Percentiles rank a stretch among this genome's conserved stretches.
Conservation (phyloP, 2,888 invertebrate genomes). For the Spodoptera exigua region DNA sequence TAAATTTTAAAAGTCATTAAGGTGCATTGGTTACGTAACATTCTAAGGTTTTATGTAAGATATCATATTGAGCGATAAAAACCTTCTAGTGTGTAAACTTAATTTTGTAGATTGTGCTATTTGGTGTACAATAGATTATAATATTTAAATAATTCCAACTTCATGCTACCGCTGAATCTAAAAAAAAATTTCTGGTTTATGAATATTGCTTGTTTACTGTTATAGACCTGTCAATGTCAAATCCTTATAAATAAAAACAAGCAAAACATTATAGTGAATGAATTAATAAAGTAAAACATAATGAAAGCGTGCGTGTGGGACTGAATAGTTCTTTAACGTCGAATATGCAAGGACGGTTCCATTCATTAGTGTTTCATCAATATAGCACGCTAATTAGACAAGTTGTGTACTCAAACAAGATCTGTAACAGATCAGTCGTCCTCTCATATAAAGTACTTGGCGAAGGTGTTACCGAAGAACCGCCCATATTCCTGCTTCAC, state of each 20-base stretch:
- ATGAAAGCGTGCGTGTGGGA: conserved; percentile 1
- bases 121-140: no score
- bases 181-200: background rate
- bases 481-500: conserved; percentile 91
- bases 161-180: no score
- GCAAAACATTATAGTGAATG: background rate
- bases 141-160: no score
- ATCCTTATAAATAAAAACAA: conserved; percentile 11
- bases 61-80: no score
- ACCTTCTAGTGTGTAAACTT: no score
- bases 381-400: conserved; percentile 28
- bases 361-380: conserved; percentile 20
- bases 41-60: no score
- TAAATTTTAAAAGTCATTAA: no score
- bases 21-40: no score
- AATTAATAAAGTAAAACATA: background rate
- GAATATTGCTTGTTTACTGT: background rate
- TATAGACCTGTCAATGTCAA: conserved; percentile 6
- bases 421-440: conserved; percentile 61
- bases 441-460: conserved; percentile 79
- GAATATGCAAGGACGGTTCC: conserved; percentile 35
- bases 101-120: no score
- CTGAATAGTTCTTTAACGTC: background rate
- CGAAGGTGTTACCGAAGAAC: conserved; percentile 59
- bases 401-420: conserved; percentile 17